phyloP scores from a whole-genome alignment of 1,140 invertebrate genomes.

The Epicauta chinensis region DNA sequence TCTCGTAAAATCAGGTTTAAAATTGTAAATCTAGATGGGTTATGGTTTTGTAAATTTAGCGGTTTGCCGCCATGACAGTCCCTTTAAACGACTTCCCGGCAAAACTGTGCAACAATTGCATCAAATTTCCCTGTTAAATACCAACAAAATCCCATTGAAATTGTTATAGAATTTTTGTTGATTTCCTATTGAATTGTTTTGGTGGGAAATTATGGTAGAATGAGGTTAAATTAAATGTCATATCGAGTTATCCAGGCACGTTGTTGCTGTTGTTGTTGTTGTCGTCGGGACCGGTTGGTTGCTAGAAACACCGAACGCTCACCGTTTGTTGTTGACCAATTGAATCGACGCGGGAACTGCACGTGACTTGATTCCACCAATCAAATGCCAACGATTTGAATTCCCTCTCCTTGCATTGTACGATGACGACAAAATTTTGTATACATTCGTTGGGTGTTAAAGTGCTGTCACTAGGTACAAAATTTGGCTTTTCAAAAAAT shows the following conservation, averaged over 20 bases:
- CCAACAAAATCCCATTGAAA: too few species aligned
- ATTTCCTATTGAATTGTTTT: too few species aligned
- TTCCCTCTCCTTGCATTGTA: slow-evolving; percentile 40
- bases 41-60: slow-evolving; percentile 19
- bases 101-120: slow-evolving; percentile 11
- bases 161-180: too few species aligned
- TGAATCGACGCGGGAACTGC: slow-evolving; percentile 29
- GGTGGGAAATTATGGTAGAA: slow-evolving; percentile 2
- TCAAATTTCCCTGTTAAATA: too few species aligned
- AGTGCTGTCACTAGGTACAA: slow-evolving; percentile 36
- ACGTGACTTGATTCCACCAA: slow-evolving; percentile 36
- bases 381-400: slow-evolving; percentile 37
- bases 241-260: neutral
- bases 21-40: neutral
- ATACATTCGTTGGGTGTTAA: slow-evolving; percentile 41
- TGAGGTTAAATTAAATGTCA: slow-evolving; percentile 34
- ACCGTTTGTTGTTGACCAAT: slow-evolving; percentile 30
- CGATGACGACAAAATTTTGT: slow-evolving; percentile 37
- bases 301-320: slow-evolving; percentile 7
- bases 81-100: slow-evolving; percentile 21
- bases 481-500: too few species aligned
- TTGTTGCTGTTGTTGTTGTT: too few species aligned
- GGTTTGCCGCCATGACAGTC: slow-evolving; percentile 33
- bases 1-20: neutral
- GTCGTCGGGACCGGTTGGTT: too few species aligned